A percentile compares a stretch with the other conserved stretches of the same genome.
Evolutionary conservation across 2,888 invertebrate species (phyloP).

Genomic region (Nysson spinosus): DNA sequence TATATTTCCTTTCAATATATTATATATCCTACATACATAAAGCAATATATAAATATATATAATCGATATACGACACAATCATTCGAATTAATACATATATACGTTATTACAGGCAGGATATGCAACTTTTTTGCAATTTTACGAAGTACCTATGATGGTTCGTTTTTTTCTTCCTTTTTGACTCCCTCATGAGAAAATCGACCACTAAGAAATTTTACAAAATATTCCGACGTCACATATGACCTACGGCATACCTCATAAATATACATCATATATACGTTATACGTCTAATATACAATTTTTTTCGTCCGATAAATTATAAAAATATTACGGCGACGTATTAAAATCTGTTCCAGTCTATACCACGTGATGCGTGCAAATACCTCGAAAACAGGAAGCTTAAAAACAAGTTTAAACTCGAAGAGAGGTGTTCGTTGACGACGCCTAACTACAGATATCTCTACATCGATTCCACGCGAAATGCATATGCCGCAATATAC

Average conservation of each 20-base stretch:
- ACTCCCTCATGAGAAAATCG: constrained; percentile 46
- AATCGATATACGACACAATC: constrained; percentile 62
- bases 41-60: constrained; percentile 65
- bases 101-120: constrained; percentile 63
- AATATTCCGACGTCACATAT: constrained; percentile 56
- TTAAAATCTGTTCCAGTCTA: constrained; percentile 56
- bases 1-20: constrained; percentile 64
- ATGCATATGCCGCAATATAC: constrained; percentile 35
- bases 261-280: constrained; percentile 52
- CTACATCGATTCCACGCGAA: background rate
- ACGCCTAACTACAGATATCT: constrained; percentile 14
- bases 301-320: constrained; percentile 50
- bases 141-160: constrained; percentile 53
- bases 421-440: constrained; percentile 39
- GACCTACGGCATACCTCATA: constrained; percentile 51
- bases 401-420: constrained; percentile 39
- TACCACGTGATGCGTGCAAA: constrained; percentile 48
- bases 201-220: constrained; percentile 61
- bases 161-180: constrained; percentile 32
- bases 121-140: constrained; percentile 62
- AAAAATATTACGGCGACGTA: constrained; percentile 60
- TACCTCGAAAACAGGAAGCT: constrained; percentile 52
- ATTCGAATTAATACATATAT: constrained; percentile 59
- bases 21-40: constrained; percentile 62
- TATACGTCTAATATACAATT: constrained; percentile 52